Base-by-base conservation (phyloP, 2,797 vertebrate genomes). In the Poecilia gillii region DNA sequence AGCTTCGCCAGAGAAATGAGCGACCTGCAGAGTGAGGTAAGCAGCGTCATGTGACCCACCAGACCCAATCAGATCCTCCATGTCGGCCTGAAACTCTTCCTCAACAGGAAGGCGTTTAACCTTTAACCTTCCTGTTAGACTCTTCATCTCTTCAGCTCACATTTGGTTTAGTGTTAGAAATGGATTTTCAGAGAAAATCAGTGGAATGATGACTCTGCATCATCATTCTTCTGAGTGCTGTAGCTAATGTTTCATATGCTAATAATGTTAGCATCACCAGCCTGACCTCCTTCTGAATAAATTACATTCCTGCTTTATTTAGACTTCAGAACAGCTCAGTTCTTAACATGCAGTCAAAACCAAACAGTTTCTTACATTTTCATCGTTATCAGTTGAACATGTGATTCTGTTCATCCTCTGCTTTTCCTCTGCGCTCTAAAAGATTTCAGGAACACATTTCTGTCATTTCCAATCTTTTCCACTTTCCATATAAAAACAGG, bases 1-100 rank as follows among this genome's bases (percentile, higher is more conserved):
- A 87, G 81, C 89, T 93, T 95, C 9, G 84, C 89, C 81, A 82
- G 86, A 53, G 91, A 94, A 82, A 74, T 94, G 82, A 87, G 70
- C 0, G 81, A 87, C 71, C 14, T 89, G 74, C 80, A 78, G 87
- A 95, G 94, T 7, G 43, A 94, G 91, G 94, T 95, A 74, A 9
- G 36, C 14, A 14, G n/a, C 11, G 7, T 45, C 41, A 68, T 68
- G 64, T 39, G 64, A 66, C 20, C 18, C 8, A 11, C 0, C 9
- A 51, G 47, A 49, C 5, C 47, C 6, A 7, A 8, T 51, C 33
- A 39, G 20, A 23, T 13, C 59, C 13, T 36, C 31, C 6, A 64
- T 36, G 59, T 36, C 0, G 3, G 2, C 33, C 33, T 66, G 41
- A 45, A 25, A 28, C 23, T 25, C 18, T 7, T 20, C 49, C 49